Evolutionary conservation across 2,113 vertebrate species (phyloP).

Genomic region (Acrocephalus kingi): DNA sequence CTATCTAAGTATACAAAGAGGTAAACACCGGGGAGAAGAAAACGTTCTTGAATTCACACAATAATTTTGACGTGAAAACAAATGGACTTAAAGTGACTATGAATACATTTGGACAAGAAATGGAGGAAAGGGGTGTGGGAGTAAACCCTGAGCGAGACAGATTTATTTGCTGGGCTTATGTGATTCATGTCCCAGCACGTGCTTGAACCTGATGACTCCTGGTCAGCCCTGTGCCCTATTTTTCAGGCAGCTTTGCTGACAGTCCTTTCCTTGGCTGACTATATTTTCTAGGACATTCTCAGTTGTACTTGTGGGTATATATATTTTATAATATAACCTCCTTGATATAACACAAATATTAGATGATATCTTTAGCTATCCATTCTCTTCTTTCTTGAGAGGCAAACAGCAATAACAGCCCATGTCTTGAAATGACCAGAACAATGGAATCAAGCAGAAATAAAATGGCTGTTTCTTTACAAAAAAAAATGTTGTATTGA

Average conservation of each 20-base stretch:
- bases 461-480: background rate
- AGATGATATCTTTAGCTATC: background rate
- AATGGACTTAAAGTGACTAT: background rate
- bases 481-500: background rate
- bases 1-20: background rate
- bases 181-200: background rate
- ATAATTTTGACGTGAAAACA: conserved; percentile 14
- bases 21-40: background rate
- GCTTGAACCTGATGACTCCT: background rate
- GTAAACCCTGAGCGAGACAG: background rate
- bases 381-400: background rate
- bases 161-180: background rate
- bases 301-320: background rate
- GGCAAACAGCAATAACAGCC: background rate
- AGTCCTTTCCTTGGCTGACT: background rate
- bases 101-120: conserved; percentile 8
- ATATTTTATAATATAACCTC: background rate
- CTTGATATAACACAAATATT: background rate
- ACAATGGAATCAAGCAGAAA: background rate
- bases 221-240: background rate
- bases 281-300: background rate
- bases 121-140: background rate
- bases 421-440: background rate
- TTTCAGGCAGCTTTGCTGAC: background rate
- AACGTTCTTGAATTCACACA: background rate